Percentiles rank a stretch among this genome's conserved stretches.
Evolutionary conservation across 2,797 vertebrate species (phyloP).

Genomic region (Brotula barbata): DNA sequence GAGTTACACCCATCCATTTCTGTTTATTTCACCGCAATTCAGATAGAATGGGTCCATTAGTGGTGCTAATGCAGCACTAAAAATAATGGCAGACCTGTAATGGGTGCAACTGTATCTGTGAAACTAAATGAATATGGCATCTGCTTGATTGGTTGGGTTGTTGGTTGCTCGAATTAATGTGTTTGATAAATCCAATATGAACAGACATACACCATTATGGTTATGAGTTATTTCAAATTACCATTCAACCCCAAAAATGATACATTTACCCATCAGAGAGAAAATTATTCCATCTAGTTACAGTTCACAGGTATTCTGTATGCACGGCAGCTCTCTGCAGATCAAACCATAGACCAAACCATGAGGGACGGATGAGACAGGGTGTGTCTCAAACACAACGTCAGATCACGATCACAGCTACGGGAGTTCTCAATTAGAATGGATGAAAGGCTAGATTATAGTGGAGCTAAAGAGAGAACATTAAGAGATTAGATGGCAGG

Average conservation of each 20-base stretch:
- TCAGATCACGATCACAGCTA: conserved; percentile 57
- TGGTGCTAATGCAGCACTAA: background rate
- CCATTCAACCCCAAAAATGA: background rate
- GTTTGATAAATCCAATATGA: background rate
- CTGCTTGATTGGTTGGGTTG: background rate
- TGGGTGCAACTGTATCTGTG: background rate
- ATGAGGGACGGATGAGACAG: conserved; percentile 18
- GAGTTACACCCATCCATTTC: background rate
- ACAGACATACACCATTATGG: background rate
- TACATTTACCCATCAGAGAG: conserved; percentile 19
- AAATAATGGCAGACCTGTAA: background rate
- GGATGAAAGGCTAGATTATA: conserved; percentile 69
- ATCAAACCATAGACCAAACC: conserved; percentile 58
- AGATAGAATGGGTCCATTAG: background rate
- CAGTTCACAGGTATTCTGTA: conserved; percentile 32
- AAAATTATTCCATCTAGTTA: conserved; percentile 30
- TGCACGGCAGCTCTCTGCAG: conserved; percentile 38
- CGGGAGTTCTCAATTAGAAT: conserved; percentile 57
- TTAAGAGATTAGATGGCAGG: conserved; percentile 63
- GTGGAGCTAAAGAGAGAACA: conserved; percentile 60
- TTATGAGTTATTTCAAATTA: background rate
- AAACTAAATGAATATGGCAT: conserved; percentile 1
- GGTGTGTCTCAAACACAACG: conserved; percentile 53
- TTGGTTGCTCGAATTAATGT: background rate
- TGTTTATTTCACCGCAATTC: background rate